Base-by-base conservation (phyloP, 2,888 invertebrate genomes). In the Abscondita cerata region DNA sequence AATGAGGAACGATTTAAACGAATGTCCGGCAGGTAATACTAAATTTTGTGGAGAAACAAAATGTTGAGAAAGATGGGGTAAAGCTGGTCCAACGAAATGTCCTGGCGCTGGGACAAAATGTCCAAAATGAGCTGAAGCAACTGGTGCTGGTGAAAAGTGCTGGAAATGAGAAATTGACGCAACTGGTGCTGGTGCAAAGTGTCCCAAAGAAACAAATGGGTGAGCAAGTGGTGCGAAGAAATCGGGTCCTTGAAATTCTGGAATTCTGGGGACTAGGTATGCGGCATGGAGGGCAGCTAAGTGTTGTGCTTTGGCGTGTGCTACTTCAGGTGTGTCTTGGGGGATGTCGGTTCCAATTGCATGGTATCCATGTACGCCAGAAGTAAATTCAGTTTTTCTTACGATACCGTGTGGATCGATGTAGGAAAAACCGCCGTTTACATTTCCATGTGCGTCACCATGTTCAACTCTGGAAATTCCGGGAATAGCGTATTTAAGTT, bases 301-400 rank as follows among this genome's bases (percentile, higher is more conserved):
- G 58, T 72, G 72, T 11, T 68, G 62, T 13, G 67, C 66, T 36
- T 68, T 67, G 13, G 73, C 72, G 6, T 55, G 52, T 9, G 66
- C 66, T 12, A 74, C 73, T 65, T 76, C 74, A 1, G 70, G 69
- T 4, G 73, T 73, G 18, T 74, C 74, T 18, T 55, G 47, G 11
- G 71, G 72, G 38, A 71, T 31, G 48, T 68, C 67, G 56, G 63
- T 61, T 9, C 70, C 66, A 9, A 62, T 34, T 9, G 69, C 66
- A 13, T 59, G 48, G 58, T 67, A 70, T 5, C 73, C 73, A 9
- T 68, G 52, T 11, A 58, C 61, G 9, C 68, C 70, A n/a, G 68
- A 68, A 6, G 68, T 52, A 38, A 66, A 67, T 58, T 68, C 60
- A 34, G 70, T 58, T 13, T 36, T 60, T 46, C 69, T 68, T 25